Conservation (phyloP, 2,888 invertebrate genomes). For the Luperina nickerlii region DNA sequence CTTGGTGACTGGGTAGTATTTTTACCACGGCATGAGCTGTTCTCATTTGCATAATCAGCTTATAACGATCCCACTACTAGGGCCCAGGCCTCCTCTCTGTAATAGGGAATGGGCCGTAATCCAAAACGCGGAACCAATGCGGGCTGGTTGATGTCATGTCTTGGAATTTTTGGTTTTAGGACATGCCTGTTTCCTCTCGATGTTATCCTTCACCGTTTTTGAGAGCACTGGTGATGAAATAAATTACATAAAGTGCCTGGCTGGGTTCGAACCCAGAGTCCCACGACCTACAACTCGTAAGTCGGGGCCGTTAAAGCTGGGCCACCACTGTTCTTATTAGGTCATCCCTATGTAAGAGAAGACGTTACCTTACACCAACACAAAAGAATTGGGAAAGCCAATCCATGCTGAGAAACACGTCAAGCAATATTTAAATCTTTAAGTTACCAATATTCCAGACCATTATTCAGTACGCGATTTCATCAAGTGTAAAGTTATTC, state of each 20-base stretch:
- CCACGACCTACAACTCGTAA: neutral
- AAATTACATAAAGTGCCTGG: neutral
- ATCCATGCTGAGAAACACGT: neutral
- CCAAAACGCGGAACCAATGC: neutral
- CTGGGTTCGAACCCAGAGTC: neutral
- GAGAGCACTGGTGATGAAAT: neutral
- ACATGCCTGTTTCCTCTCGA: neutral
- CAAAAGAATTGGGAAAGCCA: neutral
- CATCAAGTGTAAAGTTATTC: constrained; percentile 11
- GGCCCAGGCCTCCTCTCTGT: neutral
- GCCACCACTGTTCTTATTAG: neutral
- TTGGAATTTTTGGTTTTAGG: neutral
- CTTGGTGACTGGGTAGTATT: neutral
- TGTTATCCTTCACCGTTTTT: neutral
- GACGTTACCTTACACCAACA: neutral
- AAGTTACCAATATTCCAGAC: constrained; percentile 5
- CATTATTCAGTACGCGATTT: constrained; percentile 23
- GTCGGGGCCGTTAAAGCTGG: neutral
- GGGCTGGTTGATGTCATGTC: neutral
- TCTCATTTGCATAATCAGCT: neutral
- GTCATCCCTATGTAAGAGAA: neutral
- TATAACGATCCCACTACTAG: neutral
- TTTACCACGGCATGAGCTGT: neutral
- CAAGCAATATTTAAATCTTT: constrained; percentile 10
- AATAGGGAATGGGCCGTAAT: neutral